A percentile compares a stretch with the other conserved stretches of the same genome.
Conservation (phyloP, 2,888 invertebrate species). For the Nomada fucata region DNA sequence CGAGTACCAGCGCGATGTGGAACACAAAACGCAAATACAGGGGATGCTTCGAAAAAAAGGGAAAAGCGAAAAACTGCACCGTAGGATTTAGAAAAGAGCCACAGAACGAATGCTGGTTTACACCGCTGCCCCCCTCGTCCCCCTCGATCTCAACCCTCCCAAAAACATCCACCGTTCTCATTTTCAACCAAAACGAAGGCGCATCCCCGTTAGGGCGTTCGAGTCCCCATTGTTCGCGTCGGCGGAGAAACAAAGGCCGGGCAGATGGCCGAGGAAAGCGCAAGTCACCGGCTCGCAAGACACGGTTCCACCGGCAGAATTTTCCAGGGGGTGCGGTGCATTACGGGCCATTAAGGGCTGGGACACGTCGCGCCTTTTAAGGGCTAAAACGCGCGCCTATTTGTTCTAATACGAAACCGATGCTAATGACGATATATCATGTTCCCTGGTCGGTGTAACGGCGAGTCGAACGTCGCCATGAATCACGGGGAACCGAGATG, state of each 20-base stretch:
- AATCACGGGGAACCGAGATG: slow-evolving; percentile 78
- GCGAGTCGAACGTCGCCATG: slow-evolving; percentile 75
- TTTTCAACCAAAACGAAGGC: background rate
- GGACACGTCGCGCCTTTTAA: slow-evolving; percentile 69
- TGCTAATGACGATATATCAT: slow-evolving; percentile 80
- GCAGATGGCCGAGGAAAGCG: slow-evolving; percentile 48
- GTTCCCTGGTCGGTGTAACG: slow-evolving; percentile 29
- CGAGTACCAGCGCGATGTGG: too few relatives aligned
- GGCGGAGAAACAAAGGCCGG: slow-evolving; percentile 30
- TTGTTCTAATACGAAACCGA: slow-evolving; percentile 81
- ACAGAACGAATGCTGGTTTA: too few relatives aligned
- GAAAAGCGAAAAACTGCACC: too few relatives aligned
- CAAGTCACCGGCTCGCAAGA: slow-evolving; percentile 36
- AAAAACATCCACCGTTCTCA: background rate
- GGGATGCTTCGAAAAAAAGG: too few relatives aligned
- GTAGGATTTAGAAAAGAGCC: too few relatives aligned
- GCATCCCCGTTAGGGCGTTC: background rate
- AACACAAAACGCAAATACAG: too few relatives aligned
- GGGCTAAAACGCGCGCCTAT: slow-evolving; percentile 73
- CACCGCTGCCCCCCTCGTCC: too few relatives aligned
- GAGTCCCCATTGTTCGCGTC: slow-evolving; percentile 19
- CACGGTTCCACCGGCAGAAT: background rate
- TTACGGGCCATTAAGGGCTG: slow-evolving; percentile 64
- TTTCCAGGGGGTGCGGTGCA: slow-evolving; percentile 51
- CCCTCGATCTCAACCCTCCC: too few relatives aligned